Percentiles rank a stretch among this genome's conserved stretches.
Conservation (phyloP, 2,888 invertebrate genomes). For the Tolmerus cingulatus region DNA sequence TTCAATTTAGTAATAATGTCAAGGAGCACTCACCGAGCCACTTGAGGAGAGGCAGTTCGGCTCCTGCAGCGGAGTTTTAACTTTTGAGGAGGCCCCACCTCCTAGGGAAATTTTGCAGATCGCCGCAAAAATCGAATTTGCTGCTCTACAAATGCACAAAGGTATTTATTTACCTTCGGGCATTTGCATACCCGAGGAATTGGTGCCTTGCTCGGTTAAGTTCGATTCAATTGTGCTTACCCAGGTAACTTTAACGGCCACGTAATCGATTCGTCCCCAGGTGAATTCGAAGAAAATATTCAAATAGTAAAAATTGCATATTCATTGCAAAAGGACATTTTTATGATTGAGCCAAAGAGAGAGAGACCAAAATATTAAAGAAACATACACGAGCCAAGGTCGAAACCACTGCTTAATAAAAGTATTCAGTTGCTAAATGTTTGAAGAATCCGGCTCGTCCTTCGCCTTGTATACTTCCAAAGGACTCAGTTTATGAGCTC, state of each 20-base stretch:
- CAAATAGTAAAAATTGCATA: background rate
- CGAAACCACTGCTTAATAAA: background rate
- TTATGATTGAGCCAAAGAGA: background rate
- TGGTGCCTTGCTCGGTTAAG: background rate
- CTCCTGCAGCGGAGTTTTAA: background rate
- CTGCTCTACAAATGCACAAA: background rate
- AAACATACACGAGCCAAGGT: background rate
- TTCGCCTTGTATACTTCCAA: background rate
- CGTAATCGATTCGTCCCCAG: background rate
- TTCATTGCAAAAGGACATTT: background rate
- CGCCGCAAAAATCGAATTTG: background rate
- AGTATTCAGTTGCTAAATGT: background rate
- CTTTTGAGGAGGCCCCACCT: background rate
- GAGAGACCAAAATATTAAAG: background rate
- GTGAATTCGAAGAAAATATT: background rate
- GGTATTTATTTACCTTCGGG: background rate
- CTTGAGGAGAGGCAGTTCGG: background rate
- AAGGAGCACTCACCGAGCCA: background rate
- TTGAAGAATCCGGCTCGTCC: background rate
- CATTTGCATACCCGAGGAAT: background rate
- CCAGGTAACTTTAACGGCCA: background rate
- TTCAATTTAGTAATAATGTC: conserved; percentile 38
- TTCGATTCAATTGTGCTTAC: background rate
- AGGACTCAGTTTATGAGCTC: background rate
- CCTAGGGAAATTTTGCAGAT: background rate